A percentile compares a stretch with the other conserved stretches of the same genome.
These are phyloP conservation scores for Mystacides longicornis DNA, from an alignment of 2,888 invertebrate species.

Conservation along the genomic window DNA sequence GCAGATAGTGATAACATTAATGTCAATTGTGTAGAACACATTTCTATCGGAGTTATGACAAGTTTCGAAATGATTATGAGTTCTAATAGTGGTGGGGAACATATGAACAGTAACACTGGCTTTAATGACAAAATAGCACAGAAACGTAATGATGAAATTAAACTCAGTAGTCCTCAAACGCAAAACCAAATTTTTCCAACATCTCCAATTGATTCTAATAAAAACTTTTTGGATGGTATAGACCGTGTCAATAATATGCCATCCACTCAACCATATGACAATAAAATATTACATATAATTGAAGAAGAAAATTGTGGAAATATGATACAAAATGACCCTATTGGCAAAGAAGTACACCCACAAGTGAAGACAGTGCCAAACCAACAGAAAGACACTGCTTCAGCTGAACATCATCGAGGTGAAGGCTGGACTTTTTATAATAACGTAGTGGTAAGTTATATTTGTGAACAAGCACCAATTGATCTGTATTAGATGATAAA, in stretches of 20 bases:
- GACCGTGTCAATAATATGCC: constrained; percentile 30
- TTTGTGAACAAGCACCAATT: background rate
- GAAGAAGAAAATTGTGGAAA: background rate
- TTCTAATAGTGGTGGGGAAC: constrained; percentile 39
- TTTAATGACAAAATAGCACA: background rate
- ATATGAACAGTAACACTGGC: background rate
- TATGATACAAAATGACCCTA: background rate
- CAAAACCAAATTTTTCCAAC: no score
- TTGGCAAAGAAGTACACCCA: background rate
- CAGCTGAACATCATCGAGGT: constrained; percentile 34
- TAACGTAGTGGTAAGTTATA: constrained; percentile 55
- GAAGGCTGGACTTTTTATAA: constrained; percentile 66
- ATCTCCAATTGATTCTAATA: background rate
- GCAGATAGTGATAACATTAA: constrained; percentile 5
- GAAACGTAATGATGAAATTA: background rate
- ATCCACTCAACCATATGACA: background rate
- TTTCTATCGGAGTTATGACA: constrained; percentile 66
- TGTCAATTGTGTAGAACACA: constrained; percentile 29
- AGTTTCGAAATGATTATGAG: constrained; percentile 58
- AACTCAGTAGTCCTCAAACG: no score
- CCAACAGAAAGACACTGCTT: background rate
- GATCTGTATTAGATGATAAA: background rate
- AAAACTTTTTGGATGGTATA: constrained; percentile 44
- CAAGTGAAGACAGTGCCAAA: no score
- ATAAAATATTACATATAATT: background rate